phyloP scores from a whole-genome alignment of 2,888 invertebrate genomes.

The Apamea sordens region DNA sequence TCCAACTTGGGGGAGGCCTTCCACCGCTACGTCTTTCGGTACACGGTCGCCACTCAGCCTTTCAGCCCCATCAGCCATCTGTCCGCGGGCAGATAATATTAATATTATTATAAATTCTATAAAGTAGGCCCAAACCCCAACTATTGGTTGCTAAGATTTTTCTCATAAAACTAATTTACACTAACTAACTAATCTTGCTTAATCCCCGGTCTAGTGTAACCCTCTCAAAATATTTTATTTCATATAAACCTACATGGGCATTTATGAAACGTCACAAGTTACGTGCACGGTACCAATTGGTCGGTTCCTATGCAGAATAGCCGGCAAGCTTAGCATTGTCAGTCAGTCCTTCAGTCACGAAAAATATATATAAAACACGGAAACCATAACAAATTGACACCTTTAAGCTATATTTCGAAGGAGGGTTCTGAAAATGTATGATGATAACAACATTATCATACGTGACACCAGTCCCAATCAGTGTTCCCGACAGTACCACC shows the following conservation, averaged over 20 bases:
- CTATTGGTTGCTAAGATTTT: neutral
- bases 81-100: neutral
- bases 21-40: too few relatives aligned
- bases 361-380: neutral
- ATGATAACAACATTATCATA: conserved; percentile 27
- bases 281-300: too few relatives aligned
- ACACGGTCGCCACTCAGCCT: too few relatives aligned
- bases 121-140: too few relatives aligned
- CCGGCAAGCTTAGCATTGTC: neutral
- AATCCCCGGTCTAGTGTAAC: neutral
- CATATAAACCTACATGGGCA: too few relatives aligned
- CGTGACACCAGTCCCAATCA: conserved; percentile 40
- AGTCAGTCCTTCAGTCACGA: neutral
- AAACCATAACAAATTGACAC: neutral
- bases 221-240: too few relatives aligned
- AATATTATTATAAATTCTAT: neutral
- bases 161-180: neutral
- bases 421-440: neutral
- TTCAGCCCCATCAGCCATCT: too few relatives aligned
- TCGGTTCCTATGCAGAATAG: too few relatives aligned
- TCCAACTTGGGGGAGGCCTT: neutral
- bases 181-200: neutral
- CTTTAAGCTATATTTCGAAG: neutral
- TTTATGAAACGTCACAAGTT: too few relatives aligned
- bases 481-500: conserved; percentile 41